Base-by-base conservation (phyloP, 2,888 invertebrate species). In the Leucophora obtusa region DNA sequence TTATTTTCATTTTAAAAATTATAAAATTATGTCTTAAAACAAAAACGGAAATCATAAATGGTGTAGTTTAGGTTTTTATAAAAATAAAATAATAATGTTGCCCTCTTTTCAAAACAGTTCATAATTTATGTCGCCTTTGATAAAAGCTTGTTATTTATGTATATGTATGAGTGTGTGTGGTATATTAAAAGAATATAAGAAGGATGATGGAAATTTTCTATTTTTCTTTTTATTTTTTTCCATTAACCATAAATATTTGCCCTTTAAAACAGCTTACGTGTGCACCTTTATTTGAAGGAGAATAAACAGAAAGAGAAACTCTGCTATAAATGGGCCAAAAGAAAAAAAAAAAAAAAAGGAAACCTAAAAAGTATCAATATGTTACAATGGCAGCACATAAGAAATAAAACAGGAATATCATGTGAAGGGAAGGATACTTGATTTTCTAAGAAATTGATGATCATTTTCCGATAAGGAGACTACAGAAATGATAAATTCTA, bases 191-290 rank as follows among this genome's bases (percentile, higher is more conserved):
- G 69, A 21, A 28, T 28, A 28, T 28, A 28, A 28, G 47, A 59
- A 70, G 21, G 58, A 69, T 50, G 47, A 50, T 60, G 47, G 28
- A 54, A n/a, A 21, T 66, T 33, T 43, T n/a, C 15, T 56, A 28
- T 28, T 6, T 28, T 28, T 28, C 28, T 28, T 54, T 11, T 6
- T 6, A 21, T 35, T 11, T 65, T 53, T 33, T 38, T 38, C 11
- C 38, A 28, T 47, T 47, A 47, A 38, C 38, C 14, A 38, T 38
- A 11, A 47, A 47, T n/a, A 6, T 47, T 47, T 68, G 15, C 24
- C 56, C 43, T 68, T 62, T 18, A 69, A 69, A 66, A 33, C 50
- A 63, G 63, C 69, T 69, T 62, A 63, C 51, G 35, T 69, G 54
- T 75, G 68, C 69, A 63, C 4, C 47, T 69, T 73, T 21, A 35